Evolutionary conservation across 2,888 invertebrate species (phyloP).

Genomic region (Drosophila pseudotalamancana): DNA sequence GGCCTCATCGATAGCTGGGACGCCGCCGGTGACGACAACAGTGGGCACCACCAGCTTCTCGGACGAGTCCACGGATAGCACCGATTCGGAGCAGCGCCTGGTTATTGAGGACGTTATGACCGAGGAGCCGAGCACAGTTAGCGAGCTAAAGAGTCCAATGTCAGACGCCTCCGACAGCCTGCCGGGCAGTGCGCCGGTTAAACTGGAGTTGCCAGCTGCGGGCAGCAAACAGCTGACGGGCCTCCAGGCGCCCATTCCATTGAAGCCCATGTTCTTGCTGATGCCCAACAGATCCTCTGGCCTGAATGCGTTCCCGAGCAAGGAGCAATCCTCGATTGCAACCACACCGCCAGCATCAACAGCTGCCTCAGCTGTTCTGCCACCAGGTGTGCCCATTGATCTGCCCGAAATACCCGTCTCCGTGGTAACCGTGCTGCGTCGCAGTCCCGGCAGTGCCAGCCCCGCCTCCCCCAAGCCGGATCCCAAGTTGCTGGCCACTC

Average conservation of each 20-base stretch:
- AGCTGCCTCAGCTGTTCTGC: neutral
- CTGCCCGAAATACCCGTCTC: conserved; percentile 80
- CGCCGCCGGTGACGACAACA: conserved; percentile 56
- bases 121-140: conserved; percentile 64
- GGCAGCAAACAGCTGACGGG: conserved; percentile 47
- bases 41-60: conserved; percentile 78
- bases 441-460: conserved; percentile 51
- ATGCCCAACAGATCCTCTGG: conserved; percentile 17
- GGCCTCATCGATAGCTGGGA: conserved; percentile 53
- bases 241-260: conserved; percentile 61
- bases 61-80: conserved; percentile 87
- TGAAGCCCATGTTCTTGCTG: conserved; percentile 56
- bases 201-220: conserved; percentile 46
- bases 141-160: conserved; percentile 71
- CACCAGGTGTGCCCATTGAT: conserved; percentile 71
- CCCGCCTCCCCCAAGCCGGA: conserved; percentile 36
- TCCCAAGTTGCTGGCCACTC: conserved; percentile 6
- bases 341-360: conserved; percentile 6
- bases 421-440: conserved; percentile 70
- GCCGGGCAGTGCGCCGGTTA: conserved; percentile 47
- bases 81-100: conserved; percentile 87
- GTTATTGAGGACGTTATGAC: conserved; percentile 86
- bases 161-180: conserved; percentile 47
- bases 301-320: conserved; percentile 11
- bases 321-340: conserved; percentile 5